Evolutionary conservation across 1,140 invertebrate species (phyloP).

Genomic region (Pseudobourletiella spinata): DNA sequence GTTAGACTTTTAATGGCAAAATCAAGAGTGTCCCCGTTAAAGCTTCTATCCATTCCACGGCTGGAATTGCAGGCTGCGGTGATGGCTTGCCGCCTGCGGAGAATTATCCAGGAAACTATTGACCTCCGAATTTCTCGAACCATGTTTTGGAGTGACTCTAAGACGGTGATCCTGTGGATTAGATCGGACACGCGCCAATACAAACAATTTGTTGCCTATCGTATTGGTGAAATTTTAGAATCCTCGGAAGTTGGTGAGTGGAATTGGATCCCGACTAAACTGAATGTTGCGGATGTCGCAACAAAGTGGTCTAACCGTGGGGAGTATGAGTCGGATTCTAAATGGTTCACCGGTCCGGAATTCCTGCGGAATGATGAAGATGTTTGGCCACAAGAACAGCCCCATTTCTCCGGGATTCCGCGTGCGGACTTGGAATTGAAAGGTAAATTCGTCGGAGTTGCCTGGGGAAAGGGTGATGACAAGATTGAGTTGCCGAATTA

Average conservation of each 20-base stretch:
- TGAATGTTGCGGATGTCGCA: slow-evolving; percentile 25
- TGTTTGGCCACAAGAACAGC: slow-evolving; percentile 10
- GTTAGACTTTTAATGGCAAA: background rate
- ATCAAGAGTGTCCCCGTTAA: slow-evolving; percentile 37
- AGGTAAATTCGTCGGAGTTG: background rate
- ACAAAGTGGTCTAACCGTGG: background rate
- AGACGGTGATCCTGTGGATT: slow-evolving; percentile 21
- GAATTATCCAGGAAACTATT: background rate
- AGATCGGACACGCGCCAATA: background rate
- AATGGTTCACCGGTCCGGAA: slow-evolving; percentile 18
- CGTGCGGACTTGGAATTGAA: slow-evolving; percentile 3
- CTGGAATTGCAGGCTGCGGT: slow-evolving; percentile 43
- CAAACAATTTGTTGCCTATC: slow-evolving; percentile 19
- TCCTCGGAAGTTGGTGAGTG: slow-evolving; percentile 12
- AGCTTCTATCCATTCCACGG: slow-evolving; percentile 39
- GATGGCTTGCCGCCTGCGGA: slow-evolving; percentile 37
- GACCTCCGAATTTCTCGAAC: slow-evolving; percentile 1
- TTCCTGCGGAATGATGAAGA: slow-evolving; percentile 7
- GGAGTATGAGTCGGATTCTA: background rate
- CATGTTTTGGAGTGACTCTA: slow-evolving; percentile 28
- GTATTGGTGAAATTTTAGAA: slow-evolving; percentile 25
- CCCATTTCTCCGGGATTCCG: background rate
- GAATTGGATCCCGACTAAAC: slow-evolving; percentile 17
- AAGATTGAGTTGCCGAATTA: background rate
- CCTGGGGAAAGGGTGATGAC: background rate